Conservation (phyloP, 1,140 invertebrate genomes). For the Drosophila albomicans region DNA sequence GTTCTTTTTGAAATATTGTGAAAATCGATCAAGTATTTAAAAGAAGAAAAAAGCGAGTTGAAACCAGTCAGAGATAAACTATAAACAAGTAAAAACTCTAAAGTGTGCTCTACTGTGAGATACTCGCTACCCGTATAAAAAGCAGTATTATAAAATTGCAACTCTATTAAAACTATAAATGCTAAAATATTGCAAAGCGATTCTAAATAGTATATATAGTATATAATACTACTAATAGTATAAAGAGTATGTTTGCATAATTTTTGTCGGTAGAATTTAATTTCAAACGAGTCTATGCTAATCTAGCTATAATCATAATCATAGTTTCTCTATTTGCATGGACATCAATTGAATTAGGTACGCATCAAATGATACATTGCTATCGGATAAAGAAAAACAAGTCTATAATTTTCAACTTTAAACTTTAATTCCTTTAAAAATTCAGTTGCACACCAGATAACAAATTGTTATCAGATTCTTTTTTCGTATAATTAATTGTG, state of each 20-base stretch:
- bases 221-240: too few relatives aligned
- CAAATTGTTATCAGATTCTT: not conserved
- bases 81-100: not conserved
- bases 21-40: not conserved
- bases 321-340: not conserved
- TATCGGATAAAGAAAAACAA: not conserved
- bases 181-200: not conserved
- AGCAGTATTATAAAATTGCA: not conserved
- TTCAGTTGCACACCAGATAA: not conserved
- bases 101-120: too few relatives aligned
- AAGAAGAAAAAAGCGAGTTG: not conserved
- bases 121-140: not conserved
- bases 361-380: conserved; percentile 1
- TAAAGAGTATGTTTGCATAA: not conserved
- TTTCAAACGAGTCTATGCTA: not conserved
- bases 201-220: not conserved
- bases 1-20: not conserved
- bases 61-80: not conserved
- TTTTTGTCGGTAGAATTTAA: not conserved
- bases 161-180: conserved; percentile 3
- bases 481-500: not conserved
- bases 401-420: not conserved
- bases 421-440: not conserved
- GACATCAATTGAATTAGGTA: conserved; percentile 2
- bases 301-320: not conserved